A percentile compares a stretch with the other conserved stretches of the same genome.
phyloP scores from a whole-genome alignment of 2,797 vertebrate genomes.

The Glyptemys insculpta region DNA sequence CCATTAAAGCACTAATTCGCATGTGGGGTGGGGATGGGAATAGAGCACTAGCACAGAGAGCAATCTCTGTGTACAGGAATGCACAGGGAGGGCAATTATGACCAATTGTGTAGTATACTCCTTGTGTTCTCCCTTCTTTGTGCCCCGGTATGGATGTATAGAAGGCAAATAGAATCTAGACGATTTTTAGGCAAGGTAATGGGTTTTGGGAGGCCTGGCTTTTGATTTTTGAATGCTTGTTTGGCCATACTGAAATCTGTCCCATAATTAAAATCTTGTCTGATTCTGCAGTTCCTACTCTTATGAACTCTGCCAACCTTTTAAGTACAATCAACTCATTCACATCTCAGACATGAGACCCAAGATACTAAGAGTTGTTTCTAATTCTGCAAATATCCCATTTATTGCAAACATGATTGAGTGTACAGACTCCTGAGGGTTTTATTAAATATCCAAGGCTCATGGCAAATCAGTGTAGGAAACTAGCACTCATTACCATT shows the following conservation, averaged over 20 bases:
- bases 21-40: too few species aligned
- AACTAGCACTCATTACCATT: background rate
- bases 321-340: background rate
- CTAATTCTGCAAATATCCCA: background rate
- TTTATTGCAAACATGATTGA: background rate
- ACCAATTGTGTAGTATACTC: background rate
- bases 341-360: background rate
- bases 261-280: background rate
- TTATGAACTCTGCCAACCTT: background rate
- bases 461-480: background rate
- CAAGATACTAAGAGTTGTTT: background rate
- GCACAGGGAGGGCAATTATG: background rate
- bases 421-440: background rate
- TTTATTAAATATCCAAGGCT: constrained; percentile 25
- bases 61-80: too few species aligned
- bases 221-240: background rate
- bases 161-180: background rate
- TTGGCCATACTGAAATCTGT: background rate
- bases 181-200: background rate
- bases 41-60: too few species aligned
- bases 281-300: background rate
- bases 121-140: background rate
- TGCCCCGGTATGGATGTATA: background rate
- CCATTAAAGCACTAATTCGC: background rate
- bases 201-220: background rate